Evolutionary conservation across 1,140 invertebrate species (phyloP).

Genomic region (Sminthurinus signatus): DNA sequence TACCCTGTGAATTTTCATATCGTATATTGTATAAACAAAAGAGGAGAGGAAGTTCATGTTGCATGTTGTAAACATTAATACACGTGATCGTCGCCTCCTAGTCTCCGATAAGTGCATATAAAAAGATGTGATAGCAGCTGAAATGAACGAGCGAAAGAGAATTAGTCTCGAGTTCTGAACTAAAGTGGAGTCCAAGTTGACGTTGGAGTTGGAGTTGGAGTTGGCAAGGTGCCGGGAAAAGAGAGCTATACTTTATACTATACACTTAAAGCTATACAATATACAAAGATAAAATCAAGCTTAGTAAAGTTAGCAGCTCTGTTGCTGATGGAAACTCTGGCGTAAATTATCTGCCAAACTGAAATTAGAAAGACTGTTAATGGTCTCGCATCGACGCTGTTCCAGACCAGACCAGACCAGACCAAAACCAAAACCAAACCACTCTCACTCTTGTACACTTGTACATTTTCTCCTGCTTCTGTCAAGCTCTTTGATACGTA

Average conservation of each 20-base stretch:
- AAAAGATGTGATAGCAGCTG: background rate
- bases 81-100: too few species aligned
- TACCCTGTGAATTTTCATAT: too few species aligned
- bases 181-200: too few species aligned
- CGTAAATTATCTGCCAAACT: slow-evolving; percentile 43
- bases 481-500: slow-evolving; percentile 19
- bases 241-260: background rate
- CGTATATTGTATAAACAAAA: too few species aligned
- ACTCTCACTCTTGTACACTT: too few species aligned
- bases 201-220: background rate
- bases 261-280: too few species aligned
- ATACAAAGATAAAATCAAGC: slow-evolving; percentile 39
- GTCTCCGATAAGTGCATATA: background rate
- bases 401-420: too few species aligned
- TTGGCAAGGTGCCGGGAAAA: slow-evolving; percentile 23
- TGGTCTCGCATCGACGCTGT: slow-evolving; percentile 42
- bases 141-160: background rate
- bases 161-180: background rate
- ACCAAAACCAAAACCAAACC: too few species aligned
- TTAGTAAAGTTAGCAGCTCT: slow-evolving; percentile 36
- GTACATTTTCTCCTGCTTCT: slow-evolving; percentile 24
- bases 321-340: slow-evolving; percentile 40
- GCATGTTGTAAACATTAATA: too few species aligned
- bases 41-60: too few species aligned
- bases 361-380: slow-evolving; percentile 41